Evolutionary conservation across 2,888 invertebrate genomes (phyloP), one percentile per base, ranked within the genome.

Genomic region (Drosophila multiciliata): DNA sequence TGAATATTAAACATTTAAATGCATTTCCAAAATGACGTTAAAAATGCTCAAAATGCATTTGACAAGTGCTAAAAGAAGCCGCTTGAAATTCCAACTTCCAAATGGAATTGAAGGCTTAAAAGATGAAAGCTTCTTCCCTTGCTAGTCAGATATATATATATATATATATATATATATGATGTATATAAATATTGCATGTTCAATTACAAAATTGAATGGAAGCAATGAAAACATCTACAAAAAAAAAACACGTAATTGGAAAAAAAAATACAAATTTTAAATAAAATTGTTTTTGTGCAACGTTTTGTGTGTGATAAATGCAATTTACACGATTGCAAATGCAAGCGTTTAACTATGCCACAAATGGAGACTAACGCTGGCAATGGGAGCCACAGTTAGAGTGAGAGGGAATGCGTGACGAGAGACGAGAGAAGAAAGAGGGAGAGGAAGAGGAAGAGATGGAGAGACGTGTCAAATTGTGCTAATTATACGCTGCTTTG

Each of bases 401-500:
- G 45, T 23, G 45, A 45, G 45, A 23, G 3, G 45, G 45, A 15
- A 29, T 5, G 29, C 29, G 29, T 29, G 29, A 38, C 17, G 38
- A 17, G 8, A 23, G 45, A 45, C 45, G 45, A 7, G 20, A 20
- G 45, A 20, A 12, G 20, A 15, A 1, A 1, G 17, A 4, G 9
- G 40, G n/a, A 12, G 45, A 15, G 20, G 45, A 12, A 12, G n/a
- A 12, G 42, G 6, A 20, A 20, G 6, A 20, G 20, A 12, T 23
- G 38, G 17, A 23, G 76, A 35, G 59, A 54, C 53, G 61, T 63
- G 73, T n/a, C 78, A 63, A 9, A 76, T 80, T 66, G 66, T 42
- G 80, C 78, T 80, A 79, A 79, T 79, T 78, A 78, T 58, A 66
- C 61, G 78, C 60, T 71, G 72, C 72, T 35, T 64, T 60, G 65